These are phyloP conservation scores for Drosophila pachea DNA, from an alignment of 1,140 invertebrate species.

Conservation along the genomic window DNA sequence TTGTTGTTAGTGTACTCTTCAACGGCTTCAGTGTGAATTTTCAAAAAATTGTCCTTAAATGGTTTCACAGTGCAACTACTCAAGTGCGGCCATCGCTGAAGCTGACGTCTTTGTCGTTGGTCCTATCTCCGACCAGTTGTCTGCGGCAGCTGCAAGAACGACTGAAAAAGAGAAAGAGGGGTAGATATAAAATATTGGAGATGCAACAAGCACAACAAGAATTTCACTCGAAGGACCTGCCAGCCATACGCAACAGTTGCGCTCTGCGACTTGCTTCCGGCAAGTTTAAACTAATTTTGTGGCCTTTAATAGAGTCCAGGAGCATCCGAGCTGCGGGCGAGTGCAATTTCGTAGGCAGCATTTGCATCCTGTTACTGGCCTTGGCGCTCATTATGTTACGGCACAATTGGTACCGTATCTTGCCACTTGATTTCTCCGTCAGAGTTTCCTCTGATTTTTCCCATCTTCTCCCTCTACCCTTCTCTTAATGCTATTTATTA, in stretches of 20 bases:
- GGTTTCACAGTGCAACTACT: slow-evolving; percentile 26
- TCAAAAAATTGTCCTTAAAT: slow-evolving; percentile 43
- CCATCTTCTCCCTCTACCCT: background rate
- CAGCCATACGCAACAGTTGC: slow-evolving; percentile 5
- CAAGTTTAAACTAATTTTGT: slow-evolving; percentile 75
- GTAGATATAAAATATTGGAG: background rate
- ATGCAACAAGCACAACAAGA: slow-evolving; percentile 28
- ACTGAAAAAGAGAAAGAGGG: background rate
- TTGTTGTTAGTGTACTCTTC: slow-evolving; percentile 21
- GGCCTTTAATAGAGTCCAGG: slow-evolving; percentile 55
- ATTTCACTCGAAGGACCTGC: slow-evolving; percentile 27
- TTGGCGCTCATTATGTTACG: slow-evolving; percentile 63
- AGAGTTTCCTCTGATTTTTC: background rate
- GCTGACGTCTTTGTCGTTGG: slow-evolving; percentile 44
- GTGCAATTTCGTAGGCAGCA: slow-evolving; percentile 63
- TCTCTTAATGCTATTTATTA: slow-evolving; percentile 53
- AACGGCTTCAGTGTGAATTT: slow-evolving; percentile 41
- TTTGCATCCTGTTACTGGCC: slow-evolving; percentile 42
- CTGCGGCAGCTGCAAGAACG: slow-evolving; percentile 51
- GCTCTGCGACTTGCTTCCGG: slow-evolving; percentile 46
- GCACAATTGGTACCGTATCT: slow-evolving; percentile 54
- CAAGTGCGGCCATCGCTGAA: slow-evolving; percentile 39
- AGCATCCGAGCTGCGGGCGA: slow-evolving; percentile 11
- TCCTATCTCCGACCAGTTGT: slow-evolving; percentile 48
- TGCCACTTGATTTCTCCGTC: slow-evolving; percentile 56